These are phyloP conservation scores for Myotis myotis DNA, from an alignment of 2,797 vertebrate species.

Conservation along the genomic window DNA sequence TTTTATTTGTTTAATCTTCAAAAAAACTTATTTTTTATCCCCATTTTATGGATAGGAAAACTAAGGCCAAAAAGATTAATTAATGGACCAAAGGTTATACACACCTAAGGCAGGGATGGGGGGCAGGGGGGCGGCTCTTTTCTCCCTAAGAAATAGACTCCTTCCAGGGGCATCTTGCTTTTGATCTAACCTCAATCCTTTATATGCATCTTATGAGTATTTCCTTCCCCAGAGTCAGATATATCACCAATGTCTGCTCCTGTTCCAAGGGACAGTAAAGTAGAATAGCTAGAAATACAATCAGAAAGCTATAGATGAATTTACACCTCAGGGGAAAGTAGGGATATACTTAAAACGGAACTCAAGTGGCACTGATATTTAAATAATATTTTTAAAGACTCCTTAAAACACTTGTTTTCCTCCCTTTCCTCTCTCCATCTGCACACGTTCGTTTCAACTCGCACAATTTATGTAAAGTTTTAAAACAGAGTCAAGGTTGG, in stretches of 20 bases:
- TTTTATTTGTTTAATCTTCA: not conserved
- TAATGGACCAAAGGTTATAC: not conserved
- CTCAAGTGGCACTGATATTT: not conserved
- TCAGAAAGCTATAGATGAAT: not conserved
- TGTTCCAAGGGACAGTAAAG: not conserved
- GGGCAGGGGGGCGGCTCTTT: not conserved
- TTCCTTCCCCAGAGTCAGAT: conserved; percentile 5
- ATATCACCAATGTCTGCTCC: not conserved
- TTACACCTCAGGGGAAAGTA: not conserved
- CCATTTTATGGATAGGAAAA: not conserved
- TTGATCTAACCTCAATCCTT: not conserved
- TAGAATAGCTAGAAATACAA: not conserved
- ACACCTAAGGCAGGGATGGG: too few species aligned
- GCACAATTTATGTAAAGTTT: conserved; percentile 8
- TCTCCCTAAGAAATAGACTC: not conserved
- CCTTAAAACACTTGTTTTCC: not conserved
- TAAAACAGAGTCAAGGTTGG: not conserved
- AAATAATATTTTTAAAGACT: not conserved
- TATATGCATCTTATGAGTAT: not conserved
- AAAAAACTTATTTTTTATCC: not conserved
- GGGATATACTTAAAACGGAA: not conserved
- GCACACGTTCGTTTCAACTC: conserved; percentile 32
- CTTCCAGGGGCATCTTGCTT: not conserved
- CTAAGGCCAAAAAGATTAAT: not conserved
- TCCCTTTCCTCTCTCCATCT: not conserved